Evolutionary conservation across 37 sponge, comb jelly and placozoan species (phyloP).

Genomic region (Beroe forskalii): DNA sequence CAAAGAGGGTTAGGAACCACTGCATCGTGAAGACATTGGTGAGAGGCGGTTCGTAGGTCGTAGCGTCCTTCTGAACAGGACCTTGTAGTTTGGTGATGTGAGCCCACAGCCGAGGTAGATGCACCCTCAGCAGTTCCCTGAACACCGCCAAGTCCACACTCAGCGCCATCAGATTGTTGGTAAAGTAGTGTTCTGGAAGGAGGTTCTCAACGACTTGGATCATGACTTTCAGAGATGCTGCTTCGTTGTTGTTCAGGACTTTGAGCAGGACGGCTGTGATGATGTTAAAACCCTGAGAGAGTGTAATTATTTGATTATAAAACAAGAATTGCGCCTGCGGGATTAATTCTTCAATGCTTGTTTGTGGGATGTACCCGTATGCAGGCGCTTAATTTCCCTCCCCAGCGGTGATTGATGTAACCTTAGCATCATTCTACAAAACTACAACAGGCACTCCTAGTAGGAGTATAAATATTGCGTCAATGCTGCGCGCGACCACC

Average conservation of each 20-base stretch:
- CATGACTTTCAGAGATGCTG: constrained; percentile 79
- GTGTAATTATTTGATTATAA: too few relatives aligned
- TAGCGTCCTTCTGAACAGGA: constrained; percentile 66
- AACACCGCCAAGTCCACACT: constrained; percentile 81
- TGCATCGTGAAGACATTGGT: constrained; percentile 86
- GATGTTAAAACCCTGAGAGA: constrained; percentile 81
- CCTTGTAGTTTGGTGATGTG: constrained; percentile 70
- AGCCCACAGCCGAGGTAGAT: constrained; percentile 74
- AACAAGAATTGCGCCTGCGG: too few relatives aligned
- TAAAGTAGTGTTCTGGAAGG: constrained; percentile 84
- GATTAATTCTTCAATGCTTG: too few relatives aligned
- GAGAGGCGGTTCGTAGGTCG: constrained; percentile 84
- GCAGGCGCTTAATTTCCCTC: too few relatives aligned
- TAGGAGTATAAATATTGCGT: too few relatives aligned
- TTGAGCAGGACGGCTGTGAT: constrained; percentile 81
- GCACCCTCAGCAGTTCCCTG: constrained; percentile 70
- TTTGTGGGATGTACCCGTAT: too few relatives aligned
- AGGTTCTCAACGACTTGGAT: constrained; percentile 79
- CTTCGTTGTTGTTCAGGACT: constrained; percentile 77
- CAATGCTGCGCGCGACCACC: too few relatives aligned
- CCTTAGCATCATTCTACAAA: too few relatives aligned
- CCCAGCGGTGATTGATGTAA: too few relatives aligned
- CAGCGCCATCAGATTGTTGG: constrained; percentile 78
- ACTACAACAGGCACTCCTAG: too few relatives aligned
- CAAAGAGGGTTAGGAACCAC: constrained; percentile 89